Conservation (phyloP, 2,113 vertebrate genomes). For the Chroicocephalus ridibundus region DNA sequence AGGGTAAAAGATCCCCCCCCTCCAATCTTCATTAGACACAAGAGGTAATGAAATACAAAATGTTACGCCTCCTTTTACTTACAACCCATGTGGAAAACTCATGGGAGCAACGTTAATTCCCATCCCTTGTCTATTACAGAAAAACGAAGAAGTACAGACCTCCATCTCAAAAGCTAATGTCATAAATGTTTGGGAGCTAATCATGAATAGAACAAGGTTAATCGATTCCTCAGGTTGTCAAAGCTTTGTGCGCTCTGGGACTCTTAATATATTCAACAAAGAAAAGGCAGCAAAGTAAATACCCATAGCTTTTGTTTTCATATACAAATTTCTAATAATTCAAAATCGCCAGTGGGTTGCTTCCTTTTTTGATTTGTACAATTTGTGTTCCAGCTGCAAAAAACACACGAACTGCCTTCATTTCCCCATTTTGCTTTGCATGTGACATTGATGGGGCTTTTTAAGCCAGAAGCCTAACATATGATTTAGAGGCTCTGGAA, state of each 20-base stretch:
- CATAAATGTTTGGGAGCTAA: neutral
- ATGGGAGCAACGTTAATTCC: neutral
- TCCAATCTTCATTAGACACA: neutral
- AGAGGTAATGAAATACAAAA: rapidly evolving
- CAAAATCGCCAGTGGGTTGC: neutral
- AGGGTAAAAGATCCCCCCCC: neutral
- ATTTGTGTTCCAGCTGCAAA: conserved; percentile 29
- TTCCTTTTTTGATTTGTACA: conserved; percentile 1
- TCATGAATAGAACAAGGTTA: conserved; percentile 1
- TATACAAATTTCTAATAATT: conserved; percentile 25
- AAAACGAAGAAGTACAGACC: neutral
- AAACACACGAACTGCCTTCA: neutral
- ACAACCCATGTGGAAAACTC: neutral
- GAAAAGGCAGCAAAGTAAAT: neutral
- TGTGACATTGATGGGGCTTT: conserved; percentile 24
- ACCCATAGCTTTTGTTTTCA: neutral
- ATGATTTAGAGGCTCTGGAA: conserved; percentile 33
- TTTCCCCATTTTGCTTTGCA: conserved; percentile 9
- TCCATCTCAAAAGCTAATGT: neutral
- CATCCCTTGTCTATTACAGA: neutral
- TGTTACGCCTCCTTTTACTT: neutral
- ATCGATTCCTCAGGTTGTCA: neutral
- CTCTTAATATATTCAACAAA: neutral
- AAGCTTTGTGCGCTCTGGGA: neutral
- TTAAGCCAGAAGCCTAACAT: conserved; percentile 4